Base-by-base conservation (phyloP, 2,888 invertebrate genomes). In the Mythimna pallens region DNA sequence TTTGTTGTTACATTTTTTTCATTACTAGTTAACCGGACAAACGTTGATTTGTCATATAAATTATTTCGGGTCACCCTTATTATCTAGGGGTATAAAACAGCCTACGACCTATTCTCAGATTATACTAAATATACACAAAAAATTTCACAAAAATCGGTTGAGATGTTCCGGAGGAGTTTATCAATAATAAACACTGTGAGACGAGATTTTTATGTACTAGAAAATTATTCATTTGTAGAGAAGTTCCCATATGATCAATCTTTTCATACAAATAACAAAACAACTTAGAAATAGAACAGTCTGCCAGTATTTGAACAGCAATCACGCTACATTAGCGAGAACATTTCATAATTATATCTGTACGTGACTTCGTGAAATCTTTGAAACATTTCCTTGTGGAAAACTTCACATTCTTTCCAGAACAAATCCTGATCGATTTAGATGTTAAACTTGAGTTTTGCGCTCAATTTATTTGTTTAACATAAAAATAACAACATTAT, bases 281-380 rank as follows among this genome's bases (percentile, higher is more conserved):
- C 12, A 8, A 30, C 22, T 14, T 7, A 40, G 8, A 30, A 55
- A 22, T 7, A 7, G 12, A 59, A 22, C 9, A 57, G 40, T 7
- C 47, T 58, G n/a, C 2, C 14, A 50, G 61, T 73, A 63, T 25
- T 25, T 36, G 52, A 20, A 47, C 30, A 54, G 36, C 25, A 47
- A 22, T 40, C 30, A 55, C 30, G 20, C 12, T 61, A 25, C 43
- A 67, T 64, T 64, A 52, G n/a, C 40, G 5, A 65, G 54, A 43
- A 76, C 20, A 54, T 66, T 30, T 30, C 30, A 54, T 47, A 66
- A 65, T 73, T 64, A 57, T n/a, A 64, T 25, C n/a, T 79, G 47
- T 63, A 73, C 62, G 73, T 79, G 74, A 74, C 67, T 78, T 22
- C 3, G 14, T 36, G n/a, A 30, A 30, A 54, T 54, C 43, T 47